phyloP scores from a whole-genome alignment of 2,888 invertebrate genomes.

The Rotaria magnacalcarata region DNA sequence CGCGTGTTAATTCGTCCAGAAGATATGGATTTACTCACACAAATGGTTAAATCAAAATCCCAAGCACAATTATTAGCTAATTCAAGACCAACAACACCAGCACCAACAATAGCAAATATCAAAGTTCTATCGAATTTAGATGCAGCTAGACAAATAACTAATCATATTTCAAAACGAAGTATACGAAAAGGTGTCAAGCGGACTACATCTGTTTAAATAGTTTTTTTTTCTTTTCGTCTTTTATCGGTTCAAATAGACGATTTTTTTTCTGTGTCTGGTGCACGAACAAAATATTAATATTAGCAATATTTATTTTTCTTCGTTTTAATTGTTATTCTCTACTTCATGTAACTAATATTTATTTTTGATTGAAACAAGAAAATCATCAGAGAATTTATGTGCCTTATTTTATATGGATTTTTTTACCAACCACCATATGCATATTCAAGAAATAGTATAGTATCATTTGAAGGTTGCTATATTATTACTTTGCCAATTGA shows the following conservation, averaged over 20 bases:
- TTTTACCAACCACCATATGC: neutral
- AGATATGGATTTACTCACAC: constrained; percentile 27
- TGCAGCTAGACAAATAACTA: neutral
- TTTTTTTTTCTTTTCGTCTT: neutral
- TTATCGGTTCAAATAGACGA: neutral
- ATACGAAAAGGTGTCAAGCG: neutral
- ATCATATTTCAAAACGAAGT: neutral
- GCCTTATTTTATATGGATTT: neutral
- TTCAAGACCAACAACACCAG: neutral
- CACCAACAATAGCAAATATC: neutral
- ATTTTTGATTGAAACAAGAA: neutral
- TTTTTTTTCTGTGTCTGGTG: neutral
- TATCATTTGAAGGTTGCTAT: neutral
- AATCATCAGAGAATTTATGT: neutral
- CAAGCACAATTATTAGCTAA: constrained; percentile 16
- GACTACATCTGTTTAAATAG: constrained; percentile 28
- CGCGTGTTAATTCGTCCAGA: constrained; percentile 3
- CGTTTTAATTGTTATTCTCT: neutral
- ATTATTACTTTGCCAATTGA: neutral
- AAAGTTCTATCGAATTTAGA: neutral
- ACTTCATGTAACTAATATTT: neutral
- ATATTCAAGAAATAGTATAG: neutral
- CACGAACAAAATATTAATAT: neutral
- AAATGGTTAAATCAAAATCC: constrained; percentile 28
- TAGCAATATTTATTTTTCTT: neutral